Evolutionary conservation across 2,113 vertebrate species (phyloP), one percentile per base, ranked within the genome.

Genomic region (Dromaius novaehollandiae): DNA sequence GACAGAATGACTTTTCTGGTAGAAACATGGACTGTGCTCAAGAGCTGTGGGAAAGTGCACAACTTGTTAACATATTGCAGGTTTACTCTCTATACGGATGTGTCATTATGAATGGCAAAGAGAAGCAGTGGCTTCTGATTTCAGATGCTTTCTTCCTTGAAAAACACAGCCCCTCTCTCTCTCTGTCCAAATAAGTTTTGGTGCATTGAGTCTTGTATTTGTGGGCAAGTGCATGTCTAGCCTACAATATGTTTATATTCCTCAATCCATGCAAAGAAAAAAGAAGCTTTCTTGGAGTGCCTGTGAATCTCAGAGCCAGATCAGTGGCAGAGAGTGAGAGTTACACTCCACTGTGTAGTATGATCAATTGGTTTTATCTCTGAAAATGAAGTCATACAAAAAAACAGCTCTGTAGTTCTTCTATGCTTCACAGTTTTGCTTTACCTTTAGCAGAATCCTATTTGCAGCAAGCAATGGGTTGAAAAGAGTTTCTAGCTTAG

Each of bases 401-500:
- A 92, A 22, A 94, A 66, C 95, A 96, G 93, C 71, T 50, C 76
- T 73, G 44, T n/a, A 60, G 69, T 75, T 76, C 44, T 86, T 88
- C 61, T 93, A 25, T 90, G 87, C 89, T 91, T 83, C 81, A 22
- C 9, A 65, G 42, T n/a, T 90, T 46, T 85, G 40, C 50, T 75
- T 56, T 42, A 69, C 24, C 93, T 89, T 82, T 3, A 69, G 84
- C 22, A 56, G 78, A 96, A 92, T 91, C 56, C 79, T 83, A 88
- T 97, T 97, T 95, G 87, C n/a, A 93, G 92, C 50, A 87, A 94
- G 94, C 76, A 55, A 60, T 38, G 58, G 77, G 78, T 51, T 89
- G 93, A 94, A 93, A 93, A 84, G 71, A 48, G 14, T 64, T 61
- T 91, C 88, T 90, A 82, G 90, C 92, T 95, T 96, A 95, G 89